Conservation (phyloP, 2,797 vertebrate genomes). For the Acipenser ruthenus region DNA sequence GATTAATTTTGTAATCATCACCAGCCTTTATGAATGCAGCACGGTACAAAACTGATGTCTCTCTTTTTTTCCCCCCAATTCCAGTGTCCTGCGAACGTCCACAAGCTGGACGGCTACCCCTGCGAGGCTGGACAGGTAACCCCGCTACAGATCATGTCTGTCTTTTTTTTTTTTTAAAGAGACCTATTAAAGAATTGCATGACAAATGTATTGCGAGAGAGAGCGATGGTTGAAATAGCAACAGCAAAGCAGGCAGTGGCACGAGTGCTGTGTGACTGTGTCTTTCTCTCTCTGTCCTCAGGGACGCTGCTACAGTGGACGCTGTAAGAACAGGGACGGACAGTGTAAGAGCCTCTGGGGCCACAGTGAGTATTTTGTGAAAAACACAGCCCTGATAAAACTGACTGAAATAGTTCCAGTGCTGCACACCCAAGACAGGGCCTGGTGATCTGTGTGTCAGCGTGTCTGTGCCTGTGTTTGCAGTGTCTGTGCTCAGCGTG, state of each 20-base stretch:
- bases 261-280: not conserved
- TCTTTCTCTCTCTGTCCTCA: conserved; percentile 29
- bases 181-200: no score
- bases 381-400: no score
- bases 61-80: not conserved
- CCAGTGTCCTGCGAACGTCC: conserved; percentile 90
- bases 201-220: no score
- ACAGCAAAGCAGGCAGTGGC: no score
- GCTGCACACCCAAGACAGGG: no score
- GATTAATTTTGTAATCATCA: no score
- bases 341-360: conserved; percentile 83
- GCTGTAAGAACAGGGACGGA: conserved; percentile 79
- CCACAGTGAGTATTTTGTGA: conserved; percentile 57
- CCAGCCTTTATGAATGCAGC: not conserved
- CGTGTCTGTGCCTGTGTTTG: not conserved
- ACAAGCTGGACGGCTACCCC: conserved; percentile 89
- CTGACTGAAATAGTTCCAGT: no score
- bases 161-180: no score
- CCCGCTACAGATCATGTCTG: not conserved
- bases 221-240: no score
- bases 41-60: not conserved
- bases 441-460: no score
- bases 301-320: conserved; percentile 83
- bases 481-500: not conserved
- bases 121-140: conserved; percentile 86